A percentile compares a stretch with the other conserved stretches of the same genome.
phyloP scores from a whole-genome alignment of 1,140 invertebrate genomes.

The Prorops nasuta region DNA sequence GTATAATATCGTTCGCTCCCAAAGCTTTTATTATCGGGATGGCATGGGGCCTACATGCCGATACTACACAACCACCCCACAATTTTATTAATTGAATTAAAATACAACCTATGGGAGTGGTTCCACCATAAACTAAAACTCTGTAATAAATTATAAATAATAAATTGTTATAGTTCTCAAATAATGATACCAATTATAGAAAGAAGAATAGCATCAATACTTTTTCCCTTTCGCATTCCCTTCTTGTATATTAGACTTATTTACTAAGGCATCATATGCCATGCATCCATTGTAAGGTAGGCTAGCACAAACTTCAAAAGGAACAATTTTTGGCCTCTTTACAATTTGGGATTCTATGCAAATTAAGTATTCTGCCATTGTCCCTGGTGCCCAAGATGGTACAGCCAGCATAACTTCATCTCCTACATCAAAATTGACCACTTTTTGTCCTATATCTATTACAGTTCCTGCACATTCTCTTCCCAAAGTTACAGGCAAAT shows the following conservation, averaged over 20 bases:
- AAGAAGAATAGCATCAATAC: constrained; percentile 36
- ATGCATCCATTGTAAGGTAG: constrained; percentile 70
- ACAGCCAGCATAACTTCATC: constrained; percentile 66
- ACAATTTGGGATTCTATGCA: constrained; percentile 60
- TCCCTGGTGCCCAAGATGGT: constrained; percentile 62
- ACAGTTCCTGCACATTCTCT: constrained; percentile 70
- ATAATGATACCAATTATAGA: too few species aligned
- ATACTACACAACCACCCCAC: constrained; percentile 65
- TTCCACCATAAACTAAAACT: constrained; percentile 68
- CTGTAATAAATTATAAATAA: constrained; percentile 48
- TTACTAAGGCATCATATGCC: constrained; percentile 66
- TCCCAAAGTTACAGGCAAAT: constrained; percentile 65
- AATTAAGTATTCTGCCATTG: constrained; percentile 64
- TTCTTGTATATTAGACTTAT: constrained; percentile 56
- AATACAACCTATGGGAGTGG: constrained; percentile 70
- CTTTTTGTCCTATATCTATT: constrained; percentile 63
- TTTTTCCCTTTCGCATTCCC: constrained; percentile 60
- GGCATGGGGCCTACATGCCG: constrained; percentile 58
- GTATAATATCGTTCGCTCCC: constrained; percentile 60
- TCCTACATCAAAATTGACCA: constrained; percentile 63
- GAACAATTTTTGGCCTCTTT: constrained; percentile 66
- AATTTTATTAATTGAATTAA: constrained; percentile 69
- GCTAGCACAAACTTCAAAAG: constrained; percentile 69
- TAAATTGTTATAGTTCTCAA: constrained; percentile 1
- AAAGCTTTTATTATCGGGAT: constrained; percentile 58